phyloP scores from a whole-genome alignment of 2,888 invertebrate genomes.

The Osmoderma eremita region DNA sequence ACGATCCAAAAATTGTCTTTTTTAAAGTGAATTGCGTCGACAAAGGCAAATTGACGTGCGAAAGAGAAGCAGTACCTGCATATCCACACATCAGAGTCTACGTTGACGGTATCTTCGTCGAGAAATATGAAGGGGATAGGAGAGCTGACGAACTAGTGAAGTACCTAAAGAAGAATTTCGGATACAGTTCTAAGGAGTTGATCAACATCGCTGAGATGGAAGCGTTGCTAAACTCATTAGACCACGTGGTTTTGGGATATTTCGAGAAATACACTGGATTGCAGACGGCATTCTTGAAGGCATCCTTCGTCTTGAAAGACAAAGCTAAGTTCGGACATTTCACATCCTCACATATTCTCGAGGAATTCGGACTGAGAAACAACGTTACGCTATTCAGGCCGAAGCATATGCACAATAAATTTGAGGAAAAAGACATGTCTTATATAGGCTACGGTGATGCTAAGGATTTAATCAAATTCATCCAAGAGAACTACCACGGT shows the following conservation, averaged over 20 bases:
- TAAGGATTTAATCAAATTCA: constrained; percentile 78
- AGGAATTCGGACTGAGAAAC: constrained; percentile 17
- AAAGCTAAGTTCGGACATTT: constrained; percentile 86
- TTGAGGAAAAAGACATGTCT: constrained; percentile 77
- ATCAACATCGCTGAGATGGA: constrained; percentile 72
- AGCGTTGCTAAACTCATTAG: constrained; percentile 73
- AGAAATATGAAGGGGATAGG: constrained; percentile 90
- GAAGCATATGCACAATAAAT: constrained; percentile 79
- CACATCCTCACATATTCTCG: constrained; percentile 57
- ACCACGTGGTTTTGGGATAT: constrained; percentile 81
- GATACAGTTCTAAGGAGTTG: constrained; percentile 88
- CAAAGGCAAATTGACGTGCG: constrained; percentile 83
- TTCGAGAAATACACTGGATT: constrained; percentile 76
- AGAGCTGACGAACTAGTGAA: constrained; percentile 79
- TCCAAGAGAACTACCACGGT: constrained; percentile 83
- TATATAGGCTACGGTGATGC: constrained; percentile 75
- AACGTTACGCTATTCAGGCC: constrained; percentile 33
- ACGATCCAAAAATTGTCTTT: constrained; percentile 34
- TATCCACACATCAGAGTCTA: constrained; percentile 96
- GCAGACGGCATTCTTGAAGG: constrained; percentile 81
- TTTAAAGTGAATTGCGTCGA: constrained; percentile 92
- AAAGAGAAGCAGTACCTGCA: constrained; percentile 84
- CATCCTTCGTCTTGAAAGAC: constrained; percentile 86
- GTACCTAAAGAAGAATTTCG: constrained; percentile 86
- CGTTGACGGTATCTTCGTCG: constrained; percentile 77